Base-by-base conservation (phyloP, 2,797 vertebrate genomes). In the Phrynocephalus forsythii region DNA sequence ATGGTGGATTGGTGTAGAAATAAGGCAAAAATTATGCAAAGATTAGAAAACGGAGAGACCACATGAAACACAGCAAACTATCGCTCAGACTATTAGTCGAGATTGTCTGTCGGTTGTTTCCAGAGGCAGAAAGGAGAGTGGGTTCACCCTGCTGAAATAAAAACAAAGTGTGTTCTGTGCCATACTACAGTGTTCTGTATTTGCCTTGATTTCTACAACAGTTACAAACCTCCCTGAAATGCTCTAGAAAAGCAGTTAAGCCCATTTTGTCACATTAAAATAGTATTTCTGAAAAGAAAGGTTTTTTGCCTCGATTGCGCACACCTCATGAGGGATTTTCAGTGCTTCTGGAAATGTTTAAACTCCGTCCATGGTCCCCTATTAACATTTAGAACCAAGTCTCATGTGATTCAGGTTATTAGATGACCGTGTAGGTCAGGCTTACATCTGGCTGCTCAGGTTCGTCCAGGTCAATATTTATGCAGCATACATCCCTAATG, bases 391-490 rank as follows among this genome's bases (percentile, higher is more conserved):
- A 28, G 69, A 86, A 48, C 3, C 69, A 88, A 89, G 84, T 30
- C 87, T 88, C 78, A 88, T 30, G 63, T 79, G 86, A 33, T 83
- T 67, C 56, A n/a, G 22, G 44, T 66, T 79, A 72, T 86, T 44
- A 68, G 68, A 84, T 83, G 68, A n/a, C n/a, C 11, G 67, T 44
- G 56, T 79, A 56, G 79, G 56, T 86, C 82, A 33, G 60, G 11
- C 24, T 73, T 83, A 83, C n/a, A 67, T 84, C 44, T 86, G 44
- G 81, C 75, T 75, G 85, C 44, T 75, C 73, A 56, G 68, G 60
- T 73, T 86, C 68, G 52, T 79, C 84, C 78, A 52, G 71, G 73
- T 79, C 84, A 83, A 85, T 83, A 79, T 86, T 89, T 78, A 67
- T 73, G 75, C 75, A 83, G 52, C 79, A 26, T 38, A 73, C 75